Percentiles rank a stretch among this genome's conserved stretches.
These are phyloP conservation scores for Rana temporaria DNA, from an alignment of 2,113 vertebrate genomes.

Conservation along the genomic window DNA sequence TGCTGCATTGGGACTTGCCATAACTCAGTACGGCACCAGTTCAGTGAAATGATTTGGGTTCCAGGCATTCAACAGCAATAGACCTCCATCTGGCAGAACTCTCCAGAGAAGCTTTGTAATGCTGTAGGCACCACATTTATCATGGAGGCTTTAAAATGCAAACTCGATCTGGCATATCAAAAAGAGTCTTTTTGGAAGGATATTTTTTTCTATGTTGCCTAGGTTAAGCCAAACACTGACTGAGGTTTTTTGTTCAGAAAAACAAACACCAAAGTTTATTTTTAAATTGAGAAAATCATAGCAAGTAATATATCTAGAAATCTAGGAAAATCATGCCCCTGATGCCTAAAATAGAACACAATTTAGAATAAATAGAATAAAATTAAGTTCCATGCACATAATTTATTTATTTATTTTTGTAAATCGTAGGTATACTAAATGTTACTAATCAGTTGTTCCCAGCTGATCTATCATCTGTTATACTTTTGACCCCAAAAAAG, in stretches of 20 bases:
- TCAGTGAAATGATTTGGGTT: not conserved
- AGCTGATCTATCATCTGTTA: too few species aligned
- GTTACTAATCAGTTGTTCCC: too few species aligned
- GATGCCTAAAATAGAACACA: too few species aligned
- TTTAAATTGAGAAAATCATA: not conserved
- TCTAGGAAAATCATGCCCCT: too few species aligned
- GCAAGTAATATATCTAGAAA: too few species aligned
- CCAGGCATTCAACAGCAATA: not conserved
- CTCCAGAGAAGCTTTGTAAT: not conserved
- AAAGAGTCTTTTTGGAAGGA: slow-evolving; percentile 6
- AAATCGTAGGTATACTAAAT: too few species aligned
- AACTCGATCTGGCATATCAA: slow-evolving; percentile 1
- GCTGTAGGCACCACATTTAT: not conserved
- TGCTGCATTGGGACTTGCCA: not conserved
- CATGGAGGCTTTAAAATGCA: slow-evolving; percentile 16
- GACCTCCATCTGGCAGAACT: slow-evolving; percentile 11
- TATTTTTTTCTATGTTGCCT: not conserved
- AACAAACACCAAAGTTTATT: not conserved
- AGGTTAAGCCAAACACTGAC: not conserved
- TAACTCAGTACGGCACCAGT: slow-evolving; percentile 1
- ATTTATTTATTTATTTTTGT: too few species aligned
- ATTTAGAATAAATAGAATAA: too few species aligned
- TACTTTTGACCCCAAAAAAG: too few species aligned
- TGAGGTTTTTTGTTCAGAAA: not conserved
- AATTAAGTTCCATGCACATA: too few species aligned